Percentiles rank a stretch among this genome's conserved stretches.
phyloP scores from a whole-genome alignment of 2,888 invertebrate genomes.

The Camptogramma bilineatum region DNA sequence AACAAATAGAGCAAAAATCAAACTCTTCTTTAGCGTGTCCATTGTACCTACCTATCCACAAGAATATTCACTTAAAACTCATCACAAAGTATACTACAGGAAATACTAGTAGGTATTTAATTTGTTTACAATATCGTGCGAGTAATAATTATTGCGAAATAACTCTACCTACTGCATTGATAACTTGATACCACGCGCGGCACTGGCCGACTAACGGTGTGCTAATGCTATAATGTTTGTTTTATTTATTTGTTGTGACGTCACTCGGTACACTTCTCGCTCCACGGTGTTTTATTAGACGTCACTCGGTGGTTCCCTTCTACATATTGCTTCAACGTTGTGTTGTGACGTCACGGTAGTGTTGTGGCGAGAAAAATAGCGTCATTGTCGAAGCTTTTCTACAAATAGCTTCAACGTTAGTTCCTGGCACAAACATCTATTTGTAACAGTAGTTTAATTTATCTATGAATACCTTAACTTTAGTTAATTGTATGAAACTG shows the following conservation, averaged over 20 bases:
- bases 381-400: too few relatives aligned
- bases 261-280: not conserved
- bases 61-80: not conserved
- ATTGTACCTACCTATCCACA: not conserved
- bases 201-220: not conserved
- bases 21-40: constrained; percentile 28
- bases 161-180: too few relatives aligned
- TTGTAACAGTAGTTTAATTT: too few relatives aligned
- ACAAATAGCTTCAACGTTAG: too few relatives aligned
- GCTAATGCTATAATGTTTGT: not conserved
- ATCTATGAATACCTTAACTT: too few relatives aligned
- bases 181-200: not conserved
- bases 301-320: too few relatives aligned
- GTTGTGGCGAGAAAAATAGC: too few relatives aligned
- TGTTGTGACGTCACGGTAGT: not conserved
- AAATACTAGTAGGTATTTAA: not conserved
- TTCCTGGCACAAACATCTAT: too few relatives aligned
- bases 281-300: not conserved
- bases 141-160: too few relatives aligned
- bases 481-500: too few relatives aligned
- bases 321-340: too few relatives aligned
- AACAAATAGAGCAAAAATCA: constrained; percentile 43
- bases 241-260: not conserved
- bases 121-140: not conserved
- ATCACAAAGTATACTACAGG: not conserved